Evolutionary conservation across 1,140 invertebrate genomes (phyloP), one percentile per base, ranked within the genome.

Genomic region (Cherax destructor): DNA sequence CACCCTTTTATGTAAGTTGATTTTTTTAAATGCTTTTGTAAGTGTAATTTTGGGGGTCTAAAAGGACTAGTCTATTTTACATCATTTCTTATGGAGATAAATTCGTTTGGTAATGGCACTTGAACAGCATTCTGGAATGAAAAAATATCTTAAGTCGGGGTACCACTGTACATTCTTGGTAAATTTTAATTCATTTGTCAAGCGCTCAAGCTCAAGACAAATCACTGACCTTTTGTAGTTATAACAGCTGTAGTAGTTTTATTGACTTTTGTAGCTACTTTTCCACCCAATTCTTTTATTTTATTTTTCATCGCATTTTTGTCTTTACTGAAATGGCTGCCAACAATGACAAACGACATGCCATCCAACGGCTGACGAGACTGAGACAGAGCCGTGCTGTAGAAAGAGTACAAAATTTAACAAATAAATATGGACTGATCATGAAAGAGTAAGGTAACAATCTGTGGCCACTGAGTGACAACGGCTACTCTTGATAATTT

Each of bases 321-420:
- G 94, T 94, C 4, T 50, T 96, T 94, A 18, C 59, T 30, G 65
- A 92, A 91, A 18, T 59, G 80, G 91, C 96, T 96, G 4, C 97
- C 97, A 88, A 96, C 94, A 47, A 98, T 94, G n/a, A 97, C 96
- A 95, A 99, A 98, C 93, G 97, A 96, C 94, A 98, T 96, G 92
- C 97, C 96, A 93, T 97, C 96, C 50, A 99, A 94, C 11, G 98
- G 96, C 56, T 96, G 88, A 13, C 21, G 59, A 4, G 83, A 81
- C 21, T 81, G 41, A 7, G 92, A 86, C 59, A 81, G 41, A 18
- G 84, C 24, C 30, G 76, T 6, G 96, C 87, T 90, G 83, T 56
- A 77, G 50, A 16, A 78, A 56, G 11, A 56, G 11, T 56, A 11
- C 6, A 56, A 18, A 11, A 56, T 49, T 56, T 49, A 49, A 7